Evolutionary conservation across 2,888 invertebrate species (phyloP).

Genomic region (Macrosiphum euphorbiae): DNA sequence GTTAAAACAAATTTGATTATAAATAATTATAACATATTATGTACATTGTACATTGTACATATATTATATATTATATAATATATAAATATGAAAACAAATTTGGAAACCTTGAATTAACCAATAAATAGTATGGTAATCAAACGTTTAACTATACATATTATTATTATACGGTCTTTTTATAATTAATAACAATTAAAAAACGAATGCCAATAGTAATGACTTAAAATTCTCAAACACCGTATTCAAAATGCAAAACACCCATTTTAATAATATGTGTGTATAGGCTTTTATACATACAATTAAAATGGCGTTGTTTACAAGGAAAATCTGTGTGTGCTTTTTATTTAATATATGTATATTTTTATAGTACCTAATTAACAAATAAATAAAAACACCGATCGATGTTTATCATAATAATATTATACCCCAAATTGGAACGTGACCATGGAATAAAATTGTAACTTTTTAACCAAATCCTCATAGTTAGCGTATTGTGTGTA

Average conservation of each 20-base stretch:
- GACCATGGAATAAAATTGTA: neutral
- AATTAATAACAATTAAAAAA: neutral
- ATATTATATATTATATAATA: neutral
- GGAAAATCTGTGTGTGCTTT: neutral
- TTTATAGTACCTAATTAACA: neutral
- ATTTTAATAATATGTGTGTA: neutral
- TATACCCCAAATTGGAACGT: neutral
- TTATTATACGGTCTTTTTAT: neutral
- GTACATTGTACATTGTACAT: neutral
- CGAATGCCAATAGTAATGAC: neutral
- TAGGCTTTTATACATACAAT: neutral
- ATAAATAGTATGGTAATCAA: neutral
- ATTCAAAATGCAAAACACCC: neutral
- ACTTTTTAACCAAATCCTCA: neutral
- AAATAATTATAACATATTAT: neutral
- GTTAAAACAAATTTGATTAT: neutral
- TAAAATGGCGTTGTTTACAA: neutral
- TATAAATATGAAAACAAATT: neutral
- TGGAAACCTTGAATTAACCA: neutral
- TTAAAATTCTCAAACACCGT: neutral
- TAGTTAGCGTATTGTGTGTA: neutral
- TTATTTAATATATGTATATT: neutral
- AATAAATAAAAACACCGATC: neutral
- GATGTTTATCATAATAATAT: neutral
- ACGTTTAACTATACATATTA: neutral